Evolutionary conservation across 1,140 invertebrate genomes (phyloP).

Genomic region (Cydia fagiglandana): DNA sequence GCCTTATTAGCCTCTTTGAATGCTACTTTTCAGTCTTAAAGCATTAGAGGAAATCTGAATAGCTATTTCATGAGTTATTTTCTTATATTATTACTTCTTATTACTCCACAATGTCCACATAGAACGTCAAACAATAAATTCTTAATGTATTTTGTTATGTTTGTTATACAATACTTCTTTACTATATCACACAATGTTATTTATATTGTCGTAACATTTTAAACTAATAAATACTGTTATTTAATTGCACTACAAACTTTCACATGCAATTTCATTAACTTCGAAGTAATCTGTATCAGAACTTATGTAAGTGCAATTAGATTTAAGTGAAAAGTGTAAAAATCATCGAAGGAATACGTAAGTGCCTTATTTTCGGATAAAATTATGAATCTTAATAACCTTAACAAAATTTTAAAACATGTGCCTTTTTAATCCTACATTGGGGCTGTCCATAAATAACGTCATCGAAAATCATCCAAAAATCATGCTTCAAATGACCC

Average conservation of each 20-base stretch:
- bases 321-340: slow-evolving; percentile 17
- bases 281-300: neutral
- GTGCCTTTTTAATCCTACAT: slow-evolving; percentile 8
- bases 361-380: slow-evolving; percentile 20
- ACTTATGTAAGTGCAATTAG: slow-evolving; percentile 19
- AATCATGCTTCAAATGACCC: no score
- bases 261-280: neutral
- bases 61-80: no score
- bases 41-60: no score
- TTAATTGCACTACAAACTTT: neutral
- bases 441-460: no score
- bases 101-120: neutral
- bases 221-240: neutral
- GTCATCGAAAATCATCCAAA: no score
- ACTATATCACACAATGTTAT: neutral
- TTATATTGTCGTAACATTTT: neutral
- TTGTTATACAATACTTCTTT: neutral
- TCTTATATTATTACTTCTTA: no score
- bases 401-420: slow-evolving; percentile 5
- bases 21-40: no score
- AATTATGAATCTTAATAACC: slow-evolving; percentile 30
- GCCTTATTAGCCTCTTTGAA: no score
- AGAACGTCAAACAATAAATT: neutral
- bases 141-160: neutral
- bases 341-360: slow-evolving; percentile 24